Evolutionary conservation across 2,113 vertebrate genomes (phyloP).

Genomic region (Brachypteracias leptosomus): DNA sequence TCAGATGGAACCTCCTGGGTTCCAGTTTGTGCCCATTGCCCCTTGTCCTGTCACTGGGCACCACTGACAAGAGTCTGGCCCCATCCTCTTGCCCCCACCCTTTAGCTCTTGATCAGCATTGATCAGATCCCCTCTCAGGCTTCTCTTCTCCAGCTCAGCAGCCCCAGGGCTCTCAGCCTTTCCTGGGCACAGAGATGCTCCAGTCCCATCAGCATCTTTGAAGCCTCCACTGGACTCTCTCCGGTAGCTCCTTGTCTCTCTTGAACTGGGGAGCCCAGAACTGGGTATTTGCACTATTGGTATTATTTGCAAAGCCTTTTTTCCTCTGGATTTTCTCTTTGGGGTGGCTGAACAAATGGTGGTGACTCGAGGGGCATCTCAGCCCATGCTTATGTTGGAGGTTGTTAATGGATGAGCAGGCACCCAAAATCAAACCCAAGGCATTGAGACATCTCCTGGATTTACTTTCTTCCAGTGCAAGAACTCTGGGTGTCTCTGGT

Average conservation of each 20-base stretch:
- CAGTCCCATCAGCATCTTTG: neutral
- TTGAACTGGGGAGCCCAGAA: neutral
- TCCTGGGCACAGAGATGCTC: too few relatives aligned
- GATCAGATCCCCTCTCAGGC: too few relatives aligned
- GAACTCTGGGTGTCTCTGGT: neutral
- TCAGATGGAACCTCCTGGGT: neutral
- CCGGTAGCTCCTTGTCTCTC: neutral
- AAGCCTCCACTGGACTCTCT: neutral
- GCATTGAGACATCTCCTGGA: neutral
- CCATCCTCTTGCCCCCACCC: too few relatives aligned
- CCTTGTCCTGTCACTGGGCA: too few relatives aligned
- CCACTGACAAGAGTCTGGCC: too few relatives aligned
- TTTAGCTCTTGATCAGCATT: too few relatives aligned
- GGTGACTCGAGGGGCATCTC: neutral
- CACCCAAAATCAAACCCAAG: neutral
- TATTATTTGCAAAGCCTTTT: neutral
- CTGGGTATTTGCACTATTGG: neutral
- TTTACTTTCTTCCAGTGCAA: neutral
- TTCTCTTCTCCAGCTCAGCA: too few relatives aligned
- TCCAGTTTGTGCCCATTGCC: neutral
- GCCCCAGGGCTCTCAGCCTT: too few relatives aligned
- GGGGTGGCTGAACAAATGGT: neutral
- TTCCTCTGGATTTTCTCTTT: neutral
- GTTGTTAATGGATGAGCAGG: neutral
- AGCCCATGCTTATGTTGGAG: accelerated